phyloP scores from a whole-genome alignment of 2,113 vertebrate genomes.

The Pleuronectes platessa region DNA sequence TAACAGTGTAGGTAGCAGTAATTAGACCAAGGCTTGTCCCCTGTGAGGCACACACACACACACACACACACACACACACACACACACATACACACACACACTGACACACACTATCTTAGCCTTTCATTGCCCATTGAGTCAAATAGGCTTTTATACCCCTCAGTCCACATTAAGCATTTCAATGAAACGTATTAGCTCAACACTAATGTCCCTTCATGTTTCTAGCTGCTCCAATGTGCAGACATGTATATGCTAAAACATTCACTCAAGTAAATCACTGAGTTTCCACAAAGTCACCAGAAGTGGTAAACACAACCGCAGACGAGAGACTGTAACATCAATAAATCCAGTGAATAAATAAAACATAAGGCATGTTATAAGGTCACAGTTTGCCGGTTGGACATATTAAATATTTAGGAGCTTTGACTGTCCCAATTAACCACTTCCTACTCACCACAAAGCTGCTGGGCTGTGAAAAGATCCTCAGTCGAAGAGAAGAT shows the following conservation, averaged over 20 bases:
- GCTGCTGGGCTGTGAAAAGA: background rate
- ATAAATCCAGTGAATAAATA: conserved; percentile 54
- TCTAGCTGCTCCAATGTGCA: conserved; percentile 4
- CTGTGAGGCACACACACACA: conserved; percentile 55
- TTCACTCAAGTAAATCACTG: background rate
- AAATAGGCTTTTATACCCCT: no score
- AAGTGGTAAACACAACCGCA: background rate
- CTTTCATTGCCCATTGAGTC: conserved; percentile 29
- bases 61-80: conserved; percentile 45
- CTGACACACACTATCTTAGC: conserved; percentile 41
- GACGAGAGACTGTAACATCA: conserved; percentile 34
- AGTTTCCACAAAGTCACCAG: conserved; percentile 14
- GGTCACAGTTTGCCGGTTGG: conserved; percentile 52
- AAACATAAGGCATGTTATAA: conserved; percentile 54
- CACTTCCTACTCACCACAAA: background rate
- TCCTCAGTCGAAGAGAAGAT: background rate
- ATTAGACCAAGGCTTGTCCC: conserved; percentile 66
- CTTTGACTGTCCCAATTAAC: conserved; percentile 41
- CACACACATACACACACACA: conserved; percentile 39
- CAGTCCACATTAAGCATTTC: conserved; percentile 44
- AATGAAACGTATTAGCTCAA: conserved; percentile 33
- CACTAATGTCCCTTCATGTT: background rate
- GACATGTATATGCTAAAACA: background rate
- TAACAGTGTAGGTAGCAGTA: conserved; percentile 55
- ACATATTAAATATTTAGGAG: conserved; percentile 65